Conservation (phyloP, 2,888 invertebrate genomes). For the Cataglyphis albicans region DNA sequence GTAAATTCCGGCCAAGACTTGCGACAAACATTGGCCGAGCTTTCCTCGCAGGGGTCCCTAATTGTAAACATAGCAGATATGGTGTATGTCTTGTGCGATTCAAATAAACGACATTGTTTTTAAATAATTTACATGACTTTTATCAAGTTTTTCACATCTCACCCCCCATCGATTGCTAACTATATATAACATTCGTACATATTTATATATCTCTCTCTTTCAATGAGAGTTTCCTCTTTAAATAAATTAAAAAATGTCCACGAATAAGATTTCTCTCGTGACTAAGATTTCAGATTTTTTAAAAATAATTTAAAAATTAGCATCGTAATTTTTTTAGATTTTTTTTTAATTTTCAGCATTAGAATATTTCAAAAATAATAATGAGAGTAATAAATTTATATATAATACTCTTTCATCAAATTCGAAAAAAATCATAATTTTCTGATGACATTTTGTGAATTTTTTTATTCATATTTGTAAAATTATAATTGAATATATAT, state of each 20-base stretch:
- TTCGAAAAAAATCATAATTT: not conserved
- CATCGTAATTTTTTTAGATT: not conserved
- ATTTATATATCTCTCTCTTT: not conserved
- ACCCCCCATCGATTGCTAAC: not conserved
- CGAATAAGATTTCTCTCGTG: not conserved
- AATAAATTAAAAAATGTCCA: not conserved
- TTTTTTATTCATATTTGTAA: not conserved
- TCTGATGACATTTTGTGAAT: not conserved
- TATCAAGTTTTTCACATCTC: not conserved
- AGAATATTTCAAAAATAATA: not conserved
- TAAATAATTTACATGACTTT: slow-evolving; percentile 78
- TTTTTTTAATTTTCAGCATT: not conserved
- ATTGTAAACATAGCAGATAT: slow-evolving; percentile 85
- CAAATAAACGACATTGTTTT: slow-evolving; percentile 86
- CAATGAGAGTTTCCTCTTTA: not conserved
- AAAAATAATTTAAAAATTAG: not conserved
- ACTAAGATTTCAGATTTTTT: not conserved
- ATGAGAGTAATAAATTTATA: not conserved
- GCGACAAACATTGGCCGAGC: slow-evolving; percentile 77
- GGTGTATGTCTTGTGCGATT: slow-evolving; percentile 86
- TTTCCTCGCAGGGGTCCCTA: slow-evolving; percentile 79
- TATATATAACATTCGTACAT: not conserved
- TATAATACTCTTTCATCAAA: not conserved
- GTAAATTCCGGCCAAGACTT: slow-evolving; percentile 65
- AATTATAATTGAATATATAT: slow-evolving; percentile 2